These are phyloP conservation scores for Syndactyla subalaris DNA, from an alignment of 2,797 vertebrate genomes.

Conservation along the genomic window DNA sequence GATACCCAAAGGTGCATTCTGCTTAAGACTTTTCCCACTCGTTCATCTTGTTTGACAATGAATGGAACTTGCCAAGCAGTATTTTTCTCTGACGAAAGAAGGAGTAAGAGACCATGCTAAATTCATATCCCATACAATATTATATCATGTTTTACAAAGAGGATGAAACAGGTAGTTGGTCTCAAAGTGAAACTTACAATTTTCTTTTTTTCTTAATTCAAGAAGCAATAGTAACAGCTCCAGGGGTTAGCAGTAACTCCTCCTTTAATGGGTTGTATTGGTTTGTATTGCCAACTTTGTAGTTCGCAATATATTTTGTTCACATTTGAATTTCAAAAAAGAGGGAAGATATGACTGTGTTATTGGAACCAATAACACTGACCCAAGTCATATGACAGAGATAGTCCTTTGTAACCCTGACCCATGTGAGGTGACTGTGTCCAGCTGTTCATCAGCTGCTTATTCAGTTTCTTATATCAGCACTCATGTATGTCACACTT, in stretches of 20 bases:
- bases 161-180: background rate
- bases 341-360: conserved; percentile 6
- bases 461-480: conserved; percentile 37
- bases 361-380: conserved; percentile 34
- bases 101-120: background rate
- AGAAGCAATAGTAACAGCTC: background rate
- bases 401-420: conserved; percentile 35
- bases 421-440: background rate
- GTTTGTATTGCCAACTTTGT: conserved; percentile 3
- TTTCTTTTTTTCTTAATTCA: background rate
- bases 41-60: background rate
- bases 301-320: conserved; percentile 20
- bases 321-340: conserved; percentile 65
- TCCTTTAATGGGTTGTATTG: background rate
- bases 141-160: background rate
- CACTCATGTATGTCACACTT: conserved; percentile 54
- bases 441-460: conserved; percentile 43
- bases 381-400: background rate
- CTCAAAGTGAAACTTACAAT: background rate
- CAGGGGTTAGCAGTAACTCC: background rate
- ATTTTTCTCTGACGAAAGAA: conserved; percentile 2
- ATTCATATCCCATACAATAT: background rate
- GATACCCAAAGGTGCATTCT: background rate
- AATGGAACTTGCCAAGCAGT: background rate
- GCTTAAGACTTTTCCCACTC: background rate